Evolutionary conservation across 2,888 invertebrate genomes (phyloP).

Genomic region (Villa cingulata): DNA sequence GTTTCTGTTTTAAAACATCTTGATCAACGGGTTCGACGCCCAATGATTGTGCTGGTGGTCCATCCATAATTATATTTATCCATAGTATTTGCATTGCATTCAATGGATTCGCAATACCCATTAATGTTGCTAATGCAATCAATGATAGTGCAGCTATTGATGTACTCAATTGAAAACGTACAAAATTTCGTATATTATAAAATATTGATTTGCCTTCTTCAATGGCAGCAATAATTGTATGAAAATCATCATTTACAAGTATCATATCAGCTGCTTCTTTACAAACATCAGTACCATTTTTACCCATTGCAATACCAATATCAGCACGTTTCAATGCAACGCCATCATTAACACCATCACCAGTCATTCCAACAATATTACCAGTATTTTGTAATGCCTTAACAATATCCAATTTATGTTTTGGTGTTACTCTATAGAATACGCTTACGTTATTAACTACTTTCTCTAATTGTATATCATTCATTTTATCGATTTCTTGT

Average conservation of each 20-base stretch:
- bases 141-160: slow-evolving; percentile 95
- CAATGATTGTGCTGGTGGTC: slow-evolving; percentile 64
- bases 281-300: slow-evolving; percentile 92
- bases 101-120: slow-evolving; percentile 93
- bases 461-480: slow-evolving; percentile 70
- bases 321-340: slow-evolving; percentile 95
- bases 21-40: slow-evolving; percentile 98
- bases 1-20: slow-evolving; percentile 87
- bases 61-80: slow-evolving; percentile 99
- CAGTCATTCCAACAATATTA: slow-evolving; percentile 97
- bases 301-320: slow-evolving; percentile 96
- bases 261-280: slow-evolving; percentile 99
- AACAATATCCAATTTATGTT: slow-evolving; percentile 91
- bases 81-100: slow-evolving; percentile 99
- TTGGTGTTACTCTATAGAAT: slow-evolving; percentile 95
- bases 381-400: slow-evolving; percentile 89
- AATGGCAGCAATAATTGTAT: slow-evolving; percentile 89
- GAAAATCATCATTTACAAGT: slow-evolving; percentile 93
- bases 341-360: slow-evolving; percentile 98
- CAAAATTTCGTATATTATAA: slow-evolving; percentile 98
- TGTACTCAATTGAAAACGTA: slow-evolving; percentile 96
- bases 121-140: slow-evolving; percentile 89
- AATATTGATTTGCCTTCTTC: slow-evolving; percentile 99
- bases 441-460: slow-evolving; percentile 74
- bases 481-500: slow-evolving; percentile 79